Base-by-base conservation (phyloP, 2,113 vertebrate species). In the human region DNA sequence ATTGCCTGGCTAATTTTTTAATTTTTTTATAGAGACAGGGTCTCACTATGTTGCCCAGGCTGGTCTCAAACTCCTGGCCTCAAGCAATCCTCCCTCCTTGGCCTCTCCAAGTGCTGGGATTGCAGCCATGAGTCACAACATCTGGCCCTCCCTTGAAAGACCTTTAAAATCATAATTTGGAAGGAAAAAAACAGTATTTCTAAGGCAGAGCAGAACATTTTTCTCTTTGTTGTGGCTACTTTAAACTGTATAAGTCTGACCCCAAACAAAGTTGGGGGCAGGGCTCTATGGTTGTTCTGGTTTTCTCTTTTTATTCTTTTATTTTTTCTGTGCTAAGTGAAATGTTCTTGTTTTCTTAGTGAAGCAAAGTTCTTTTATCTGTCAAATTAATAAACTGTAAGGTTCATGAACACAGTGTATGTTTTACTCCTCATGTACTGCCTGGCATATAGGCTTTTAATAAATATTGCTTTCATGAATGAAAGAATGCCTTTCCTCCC, bases 361-460 rank as follows among this genome's bases (percentile, higher is more conserved):
- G 14, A 70, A 30, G 43, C 48, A 43, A 32, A 43, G 17, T 2
- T 43, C 22, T 83, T 75, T 57, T 84, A 48, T 73, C 70, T 88
- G 22, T 32, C 48, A 23, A 2, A 25, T 81, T 79, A 81, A 52
- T 66, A 12, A 35, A 23, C 73, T 45, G 3, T 27, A 18, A 27
- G 6, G 79, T 72, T 48, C 20, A 3, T 27, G 48, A 38, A 55
- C n/a, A 38, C 43, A n/a, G 57, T 25, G 3, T 18, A 18, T 79
- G n/a, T 35, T 88, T 92, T 88, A 83, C 43, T 72, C 55, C 64
- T 96, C 9, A 17, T n/a, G 27, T 48, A 11, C 55, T 50, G 66
- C n/a, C 52, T 48, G 83, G 89, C 82, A 92, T 38, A 75, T 35
- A 38, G 30, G 35, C 12, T 91, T 83, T 93, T 87, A 97, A 95